These are phyloP conservation scores for Drosophila pullipes DNA, from an alignment of 2,888 invertebrate species.

Conservation along the genomic window DNA sequence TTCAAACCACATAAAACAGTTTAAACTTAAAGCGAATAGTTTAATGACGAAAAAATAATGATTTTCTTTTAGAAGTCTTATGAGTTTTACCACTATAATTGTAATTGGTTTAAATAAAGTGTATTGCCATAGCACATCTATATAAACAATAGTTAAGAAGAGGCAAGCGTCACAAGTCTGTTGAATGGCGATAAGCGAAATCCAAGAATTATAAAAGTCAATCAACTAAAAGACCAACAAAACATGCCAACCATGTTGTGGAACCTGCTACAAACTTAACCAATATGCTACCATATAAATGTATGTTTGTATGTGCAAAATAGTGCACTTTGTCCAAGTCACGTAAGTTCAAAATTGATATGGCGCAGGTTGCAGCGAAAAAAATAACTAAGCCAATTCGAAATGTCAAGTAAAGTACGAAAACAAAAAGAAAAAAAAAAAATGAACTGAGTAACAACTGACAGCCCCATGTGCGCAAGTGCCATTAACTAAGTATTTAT, in stretches of 20 bases:
- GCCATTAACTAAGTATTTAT: constrained; percentile 56
- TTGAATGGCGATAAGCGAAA: constrained; percentile 39
- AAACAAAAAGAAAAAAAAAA: constrained; percentile 5
- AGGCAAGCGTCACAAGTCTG: constrained; percentile 14
- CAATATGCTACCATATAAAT: constrained; percentile 16
- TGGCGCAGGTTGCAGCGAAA: constrained; percentile 39
- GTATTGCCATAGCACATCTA: background rate
- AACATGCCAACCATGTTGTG: constrained; percentile 20
- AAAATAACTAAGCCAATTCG: constrained; percentile 26
- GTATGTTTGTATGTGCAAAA: constrained; percentile 46
- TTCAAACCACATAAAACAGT: background rate
- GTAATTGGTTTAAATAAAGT: background rate
- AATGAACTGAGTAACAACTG: constrained; percentile 3
- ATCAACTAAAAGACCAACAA: constrained; percentile 10
- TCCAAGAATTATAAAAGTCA: constrained; percentile 34
- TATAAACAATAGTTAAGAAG: background rate
- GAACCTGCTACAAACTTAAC: constrained; percentile 15
- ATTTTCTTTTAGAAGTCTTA: background rate
- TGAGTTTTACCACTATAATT: background rate
- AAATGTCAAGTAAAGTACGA: constrained; percentile 24
- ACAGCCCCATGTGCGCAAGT: constrained; percentile 23
- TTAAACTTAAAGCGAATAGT: background rate
- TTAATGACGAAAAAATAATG: background rate
- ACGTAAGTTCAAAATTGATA: constrained; percentile 77
- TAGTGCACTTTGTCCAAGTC: constrained; percentile 71